These are phyloP conservation scores for Anas platyrhynchos DNA, from an alignment of 2,113 vertebrate genomes.

Conservation along the genomic window DNA sequence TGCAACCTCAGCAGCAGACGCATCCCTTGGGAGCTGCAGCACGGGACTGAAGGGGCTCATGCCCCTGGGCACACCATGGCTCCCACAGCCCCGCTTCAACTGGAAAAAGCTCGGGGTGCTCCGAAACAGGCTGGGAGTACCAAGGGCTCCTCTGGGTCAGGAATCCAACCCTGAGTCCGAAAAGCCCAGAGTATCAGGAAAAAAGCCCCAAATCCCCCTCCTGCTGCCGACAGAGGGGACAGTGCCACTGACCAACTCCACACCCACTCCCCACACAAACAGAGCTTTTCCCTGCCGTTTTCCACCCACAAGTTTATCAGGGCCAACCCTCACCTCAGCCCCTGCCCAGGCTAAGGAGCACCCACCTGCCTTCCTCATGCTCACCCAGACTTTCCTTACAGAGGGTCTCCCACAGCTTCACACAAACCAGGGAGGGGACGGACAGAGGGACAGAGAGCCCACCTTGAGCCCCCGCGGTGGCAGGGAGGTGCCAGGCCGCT, in stretches of 20 bases:
- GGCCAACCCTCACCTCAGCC: background rate
- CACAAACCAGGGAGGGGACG: rapidly evolving
- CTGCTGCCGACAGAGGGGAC: too few species aligned
- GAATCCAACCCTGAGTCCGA: background rate
- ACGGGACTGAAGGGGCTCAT: background rate
- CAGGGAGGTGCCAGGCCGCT: background rate
- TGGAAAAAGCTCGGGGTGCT: background rate
- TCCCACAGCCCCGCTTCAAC: rapidly evolving
- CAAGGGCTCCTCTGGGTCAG: background rate
- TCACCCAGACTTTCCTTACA: background rate
- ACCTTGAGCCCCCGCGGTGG: rapidly evolving
- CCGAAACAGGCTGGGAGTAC: background rate
- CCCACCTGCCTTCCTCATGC: background rate
- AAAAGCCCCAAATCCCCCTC: background rate
- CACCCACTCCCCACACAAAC: background rate
- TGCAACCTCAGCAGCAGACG: background rate
- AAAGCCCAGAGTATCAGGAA: rapidly evolving
- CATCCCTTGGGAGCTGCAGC: background rate
- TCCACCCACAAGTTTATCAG: background rate
- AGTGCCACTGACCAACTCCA: background rate
- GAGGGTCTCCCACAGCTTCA: rapidly evolving
- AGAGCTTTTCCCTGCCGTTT: background rate
- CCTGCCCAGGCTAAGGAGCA: background rate
- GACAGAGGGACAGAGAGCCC: too few species aligned
- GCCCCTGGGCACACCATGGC: background rate